Evolutionary conservation across 2,797 vertebrate genomes (phyloP), one percentile per base, ranked within the genome.

Genomic region (Glossophaga mutica): DNA sequence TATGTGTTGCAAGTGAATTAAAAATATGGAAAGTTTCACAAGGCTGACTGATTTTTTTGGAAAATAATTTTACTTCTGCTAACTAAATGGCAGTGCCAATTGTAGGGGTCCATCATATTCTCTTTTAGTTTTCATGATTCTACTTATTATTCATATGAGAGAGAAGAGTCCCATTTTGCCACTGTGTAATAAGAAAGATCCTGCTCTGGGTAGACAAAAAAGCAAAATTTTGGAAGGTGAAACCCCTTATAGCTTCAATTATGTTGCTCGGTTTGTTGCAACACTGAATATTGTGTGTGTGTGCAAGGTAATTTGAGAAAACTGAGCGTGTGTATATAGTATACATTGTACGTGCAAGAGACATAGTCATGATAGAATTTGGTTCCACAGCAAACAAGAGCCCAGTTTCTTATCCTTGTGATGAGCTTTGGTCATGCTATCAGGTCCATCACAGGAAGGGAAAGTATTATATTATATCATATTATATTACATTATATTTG

Each of bases 11-110:
- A 93, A 86, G 22, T 95, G 95, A 97, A 93, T 96, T 96, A 50
- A 96, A 98, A 97, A 96, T 97, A 91, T 93, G 95, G 89, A 95
- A 96, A 93, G 67, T 96, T 95, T 96, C 96, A 94, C 90, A 95
- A 96, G 94, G 88, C 93, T 94, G 96, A 94, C 87, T 97, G 94
- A 87, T 88, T 96, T 95, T 95, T 87, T 81, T 62, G 1, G n/a
- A 94, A 91, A 92, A 90, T 70, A 84, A 96, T 91, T 85, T 95
- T 95, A 89, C 52, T 90, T 88, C 90, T 94, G 68, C 86, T 94
- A 86, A 97, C 76, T 76, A 93, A 96, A 95, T 93, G 92, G 95
- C 96, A 93, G 52, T 42, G 87, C 95, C 91, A 81, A 76, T 90
- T 73, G 73, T 78, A 92, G 62, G 37, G 94, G 82, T 68, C 65